Conservation (phyloP, 2,113 vertebrate species). For the Misgurnus mizolepis region DNA sequence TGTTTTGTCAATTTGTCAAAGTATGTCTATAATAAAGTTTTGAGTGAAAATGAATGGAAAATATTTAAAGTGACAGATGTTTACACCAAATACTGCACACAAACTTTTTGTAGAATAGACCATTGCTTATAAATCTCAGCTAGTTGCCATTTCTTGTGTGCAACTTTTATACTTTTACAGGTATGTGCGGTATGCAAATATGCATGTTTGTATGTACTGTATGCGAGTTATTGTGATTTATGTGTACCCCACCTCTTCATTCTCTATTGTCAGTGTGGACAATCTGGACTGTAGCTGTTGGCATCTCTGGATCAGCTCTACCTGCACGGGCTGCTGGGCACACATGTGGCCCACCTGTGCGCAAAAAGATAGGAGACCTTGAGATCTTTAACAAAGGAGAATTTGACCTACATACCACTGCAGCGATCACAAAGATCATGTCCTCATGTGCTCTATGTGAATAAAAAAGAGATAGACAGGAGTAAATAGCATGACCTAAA, state of each 20-base stretch:
- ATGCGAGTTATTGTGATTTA: not conserved
- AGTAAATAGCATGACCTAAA: conserved; percentile 5
- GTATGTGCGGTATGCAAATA: not conserved
- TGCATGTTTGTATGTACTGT: not conserved
- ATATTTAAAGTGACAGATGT: too few relatives aligned
- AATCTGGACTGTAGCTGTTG: conserved; percentile 92
- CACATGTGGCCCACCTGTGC: conserved; percentile 87
- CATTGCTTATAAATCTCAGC: too few relatives aligned
- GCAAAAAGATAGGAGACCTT: not conserved
- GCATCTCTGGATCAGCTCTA: conserved; percentile 90
- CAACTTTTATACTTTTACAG: not conserved
- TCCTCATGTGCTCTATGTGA: not conserved
- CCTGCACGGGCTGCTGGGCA: conserved; percentile 89
- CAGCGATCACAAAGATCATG: not conserved
- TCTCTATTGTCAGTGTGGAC: conserved; percentile 95
- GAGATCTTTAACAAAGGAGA: conserved; percentile 2
- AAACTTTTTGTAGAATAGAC: too few relatives aligned
- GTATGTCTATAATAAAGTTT: too few relatives aligned
- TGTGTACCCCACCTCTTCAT: conserved; percentile 84
- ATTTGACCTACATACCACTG: not conserved
- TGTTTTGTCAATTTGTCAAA: too few relatives aligned
- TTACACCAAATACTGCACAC: too few relatives aligned
- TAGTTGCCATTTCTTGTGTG: too few relatives aligned
- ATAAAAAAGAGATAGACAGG: not conserved
- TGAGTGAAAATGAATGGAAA: too few relatives aligned